phyloP scores from a whole-genome alignment of 2,888 invertebrate genomes.

The Limnephilus marmoratus region DNA sequence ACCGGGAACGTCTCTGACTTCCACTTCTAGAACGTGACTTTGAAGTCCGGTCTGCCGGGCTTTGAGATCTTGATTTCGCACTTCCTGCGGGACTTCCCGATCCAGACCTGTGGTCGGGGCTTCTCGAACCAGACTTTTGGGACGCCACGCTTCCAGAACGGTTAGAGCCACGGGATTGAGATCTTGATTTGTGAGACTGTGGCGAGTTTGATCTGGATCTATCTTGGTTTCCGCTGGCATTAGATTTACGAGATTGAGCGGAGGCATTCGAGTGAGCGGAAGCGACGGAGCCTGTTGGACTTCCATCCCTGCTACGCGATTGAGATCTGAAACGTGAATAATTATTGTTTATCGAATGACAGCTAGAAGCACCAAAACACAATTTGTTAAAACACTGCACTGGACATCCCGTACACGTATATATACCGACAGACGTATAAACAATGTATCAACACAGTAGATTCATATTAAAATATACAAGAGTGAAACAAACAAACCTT shows the following conservation, averaged over 20 bases:
- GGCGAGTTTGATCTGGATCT: conserved; percentile 73
- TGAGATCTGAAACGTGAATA: conserved; percentile 70
- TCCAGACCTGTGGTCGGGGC: conserved; percentile 62
- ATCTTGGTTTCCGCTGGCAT: conserved; percentile 69
- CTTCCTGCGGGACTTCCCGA: conserved; percentile 66
- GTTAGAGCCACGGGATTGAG: conserved; percentile 63
- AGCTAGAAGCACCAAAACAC: neutral
- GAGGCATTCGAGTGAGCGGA: conserved; percentile 70
- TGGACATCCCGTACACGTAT: neutral
- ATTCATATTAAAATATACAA: neutral
- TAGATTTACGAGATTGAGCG: conserved; percentile 73
- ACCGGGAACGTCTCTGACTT: conserved; percentile 59
- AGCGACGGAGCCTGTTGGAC: conserved; percentile 70
- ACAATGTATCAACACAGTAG: neutral
- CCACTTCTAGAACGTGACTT: conserved; percentile 65
- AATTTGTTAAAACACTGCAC: neutral
- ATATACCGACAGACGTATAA: neutral
- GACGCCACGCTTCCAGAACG: conserved; percentile 66
- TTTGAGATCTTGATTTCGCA: conserved; percentile 69
- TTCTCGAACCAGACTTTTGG: conserved; percentile 64
- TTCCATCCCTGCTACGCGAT: conserved; percentile 69
- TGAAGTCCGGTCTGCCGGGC: conserved; percentile 68
- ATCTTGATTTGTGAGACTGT: conserved; percentile 74
- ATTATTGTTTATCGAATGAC: neutral
- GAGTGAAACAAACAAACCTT: conserved; percentile 34